phyloP scores from a whole-genome alignment of 2,113 vertebrate species.

The Megaceryle torquata region DNA sequence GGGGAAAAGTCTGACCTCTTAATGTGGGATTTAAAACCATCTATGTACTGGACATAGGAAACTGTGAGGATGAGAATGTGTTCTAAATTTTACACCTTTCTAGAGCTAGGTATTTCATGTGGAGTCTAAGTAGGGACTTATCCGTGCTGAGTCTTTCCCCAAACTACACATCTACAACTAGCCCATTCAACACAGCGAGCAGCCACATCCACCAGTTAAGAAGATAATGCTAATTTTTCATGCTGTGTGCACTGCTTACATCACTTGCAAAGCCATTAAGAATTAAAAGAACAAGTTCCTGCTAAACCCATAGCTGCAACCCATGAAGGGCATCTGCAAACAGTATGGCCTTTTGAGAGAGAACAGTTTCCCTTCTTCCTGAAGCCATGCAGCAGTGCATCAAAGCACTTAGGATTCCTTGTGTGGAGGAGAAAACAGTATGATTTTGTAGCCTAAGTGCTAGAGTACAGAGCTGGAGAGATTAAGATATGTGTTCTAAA shows the following conservation, averaged over 20 bases:
- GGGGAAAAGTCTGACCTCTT: neutral
- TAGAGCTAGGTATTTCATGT: neutral
- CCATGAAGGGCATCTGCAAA: fast-evolving
- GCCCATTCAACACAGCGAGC: neutral
- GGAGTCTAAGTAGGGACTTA: neutral
- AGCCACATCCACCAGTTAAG: neutral
- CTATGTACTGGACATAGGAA: neutral
- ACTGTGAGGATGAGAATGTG: neutral
- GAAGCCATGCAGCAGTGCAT: neutral
- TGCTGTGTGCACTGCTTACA: neutral
- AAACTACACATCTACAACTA: neutral
- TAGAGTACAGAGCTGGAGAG: neutral
- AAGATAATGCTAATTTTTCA: neutral
- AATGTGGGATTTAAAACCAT: neutral
- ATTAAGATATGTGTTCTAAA: neutral
- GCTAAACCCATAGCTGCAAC: neutral
- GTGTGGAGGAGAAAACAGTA: neutral
- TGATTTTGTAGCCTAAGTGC: neutral
- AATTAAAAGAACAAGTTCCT: neutral
- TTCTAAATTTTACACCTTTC: neutral
- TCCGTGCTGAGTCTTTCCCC: neutral
- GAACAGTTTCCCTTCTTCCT: neutral
- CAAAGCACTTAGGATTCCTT: neutral
- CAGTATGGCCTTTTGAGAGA: neutral
- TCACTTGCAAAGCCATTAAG: neutral